These are phyloP conservation scores for Lycopodina hypogea DNA, from an alignment of 37 sponge, comb jelly and placozoan species.

Conservation along the genomic window DNA sequence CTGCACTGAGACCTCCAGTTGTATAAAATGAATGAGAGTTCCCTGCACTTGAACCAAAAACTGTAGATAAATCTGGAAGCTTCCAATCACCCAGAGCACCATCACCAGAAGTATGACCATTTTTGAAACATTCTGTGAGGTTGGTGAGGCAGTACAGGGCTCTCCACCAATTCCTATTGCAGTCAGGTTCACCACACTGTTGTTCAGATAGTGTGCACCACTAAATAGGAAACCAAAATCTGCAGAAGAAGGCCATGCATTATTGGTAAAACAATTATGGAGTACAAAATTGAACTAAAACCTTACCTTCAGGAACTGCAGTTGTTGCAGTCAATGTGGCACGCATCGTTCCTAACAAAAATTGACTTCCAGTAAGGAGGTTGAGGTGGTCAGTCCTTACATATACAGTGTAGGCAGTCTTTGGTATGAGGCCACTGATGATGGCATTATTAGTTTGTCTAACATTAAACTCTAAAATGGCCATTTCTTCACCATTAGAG, in stretches of 20 bases:
- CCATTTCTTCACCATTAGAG: neutral
- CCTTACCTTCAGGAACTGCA: neutral
- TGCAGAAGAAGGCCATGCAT: neutral
- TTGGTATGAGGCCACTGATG: slow-evolving; percentile 6
- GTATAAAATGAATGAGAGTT: neutral
- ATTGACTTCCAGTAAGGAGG: neutral
- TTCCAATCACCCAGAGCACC: neutral
- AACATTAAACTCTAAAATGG: too few relatives aligned
- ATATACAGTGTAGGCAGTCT: slow-evolving; percentile 12
- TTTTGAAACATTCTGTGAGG: neutral
- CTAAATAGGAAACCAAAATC: slow-evolving; percentile 9
- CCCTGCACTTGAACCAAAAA: neutral
- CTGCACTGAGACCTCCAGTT: neutral
- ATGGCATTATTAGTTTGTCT: neutral
- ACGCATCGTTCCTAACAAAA: too few relatives aligned
- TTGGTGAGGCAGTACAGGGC: slow-evolving; percentile 7
- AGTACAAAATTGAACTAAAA: neutral
- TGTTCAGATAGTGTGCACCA: neutral
- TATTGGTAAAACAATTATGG: neutral
- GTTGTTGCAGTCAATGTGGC: neutral
- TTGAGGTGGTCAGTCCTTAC: slow-evolving; percentile 1
- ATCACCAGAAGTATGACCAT: neutral
- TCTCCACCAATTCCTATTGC: neutral
- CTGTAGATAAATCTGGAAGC: neutral
- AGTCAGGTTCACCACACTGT: slow-evolving; percentile 12